Base-by-base conservation (phyloP, 2,888 invertebrate genomes). In the Iselma pallidipennis region DNA sequence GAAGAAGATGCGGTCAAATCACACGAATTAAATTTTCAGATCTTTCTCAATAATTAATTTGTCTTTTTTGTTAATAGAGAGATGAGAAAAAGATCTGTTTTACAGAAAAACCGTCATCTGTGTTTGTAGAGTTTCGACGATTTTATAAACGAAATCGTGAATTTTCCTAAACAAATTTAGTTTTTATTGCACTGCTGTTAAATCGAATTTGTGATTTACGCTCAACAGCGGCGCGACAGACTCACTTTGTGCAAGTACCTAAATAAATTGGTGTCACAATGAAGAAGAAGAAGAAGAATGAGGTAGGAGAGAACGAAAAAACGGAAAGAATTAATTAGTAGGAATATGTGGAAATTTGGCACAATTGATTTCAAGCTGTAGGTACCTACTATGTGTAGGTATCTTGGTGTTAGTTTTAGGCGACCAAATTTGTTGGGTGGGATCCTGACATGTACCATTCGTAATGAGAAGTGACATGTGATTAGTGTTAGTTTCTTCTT, bases 401-500 rank as follows among this genome's bases (percentile, higher is more conserved):
- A n/a, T n/a, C n/a, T n/a, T n/a, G n/a, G n/a, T n/a, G n/a, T n/a
- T n/a, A n/a, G n/a, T n/a, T n/a, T n/a, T n/a, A n/a, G n/a, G n/a
- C 5, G 14, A 33, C n/a, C 4, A 10, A 10, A 12, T 31, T 37
- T 14, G 16, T 37, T 37, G 42, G 42, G 42, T 42, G 42, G 42
- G 51, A 67, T 67, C 67, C 66, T 63, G 66, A 74, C 74, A 74
- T 74, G 74, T 68, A 71, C 71, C 72, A 69, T 72, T 73, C 72
- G 71, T 78, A 77, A 78, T 78, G 77, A 76, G 75, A 71, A 68
- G 71, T 76, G 76, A 76, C 76, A 73, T 74, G 70, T 73, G 77
- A 76, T 76, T 75, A 76, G 75, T 45, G 45, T 45, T 45, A 21
- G 45, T 45, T 21, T 45, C 21, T 19, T 45, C 21, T 19, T 45